Conservation (phyloP, 2,113 vertebrate genomes). For the Cryptomyrus ogoouensis region DNA sequence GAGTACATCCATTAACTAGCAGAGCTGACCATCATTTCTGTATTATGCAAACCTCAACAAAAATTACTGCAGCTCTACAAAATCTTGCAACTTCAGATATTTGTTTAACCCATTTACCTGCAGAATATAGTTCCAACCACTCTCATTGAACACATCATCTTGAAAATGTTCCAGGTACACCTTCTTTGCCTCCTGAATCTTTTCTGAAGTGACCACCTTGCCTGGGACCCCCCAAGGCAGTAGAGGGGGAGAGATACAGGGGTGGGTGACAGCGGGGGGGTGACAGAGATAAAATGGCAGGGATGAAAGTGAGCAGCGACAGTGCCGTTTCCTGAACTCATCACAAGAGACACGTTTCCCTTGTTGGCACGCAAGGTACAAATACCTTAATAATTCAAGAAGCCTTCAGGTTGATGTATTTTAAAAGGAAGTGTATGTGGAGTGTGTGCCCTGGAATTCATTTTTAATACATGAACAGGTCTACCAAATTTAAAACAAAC, state of each 20-base stretch:
- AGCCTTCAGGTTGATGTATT: neutral
- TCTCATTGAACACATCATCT: constrained; percentile 95
- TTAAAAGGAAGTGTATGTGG: neutral
- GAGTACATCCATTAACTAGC: neutral
- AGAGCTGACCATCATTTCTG: neutral
- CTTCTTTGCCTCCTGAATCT: constrained; percentile 96
- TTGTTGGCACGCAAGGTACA: neutral
- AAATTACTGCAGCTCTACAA: neutral
- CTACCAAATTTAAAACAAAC: neutral
- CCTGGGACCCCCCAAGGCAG: constrained; percentile 53
- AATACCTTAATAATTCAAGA: neutral
- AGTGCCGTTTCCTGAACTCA: neutral
- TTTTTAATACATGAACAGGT: neutral
- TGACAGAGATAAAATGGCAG: neutral
- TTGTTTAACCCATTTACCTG: constrained; percentile 63
- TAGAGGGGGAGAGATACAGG: neutral
- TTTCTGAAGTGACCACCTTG: constrained; percentile 89
- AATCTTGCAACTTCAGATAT: neutral
- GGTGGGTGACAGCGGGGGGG: neutral
- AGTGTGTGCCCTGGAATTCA: neutral
- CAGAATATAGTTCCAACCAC: constrained; percentile 94
- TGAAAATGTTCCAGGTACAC: constrained; percentile 97
- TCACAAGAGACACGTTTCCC: neutral
- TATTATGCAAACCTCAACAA: neutral
- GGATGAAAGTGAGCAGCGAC: neutral